Evolutionary conservation across 2,797 vertebrate species (phyloP).

Genomic region (Macropus fuliginosus): DNA sequence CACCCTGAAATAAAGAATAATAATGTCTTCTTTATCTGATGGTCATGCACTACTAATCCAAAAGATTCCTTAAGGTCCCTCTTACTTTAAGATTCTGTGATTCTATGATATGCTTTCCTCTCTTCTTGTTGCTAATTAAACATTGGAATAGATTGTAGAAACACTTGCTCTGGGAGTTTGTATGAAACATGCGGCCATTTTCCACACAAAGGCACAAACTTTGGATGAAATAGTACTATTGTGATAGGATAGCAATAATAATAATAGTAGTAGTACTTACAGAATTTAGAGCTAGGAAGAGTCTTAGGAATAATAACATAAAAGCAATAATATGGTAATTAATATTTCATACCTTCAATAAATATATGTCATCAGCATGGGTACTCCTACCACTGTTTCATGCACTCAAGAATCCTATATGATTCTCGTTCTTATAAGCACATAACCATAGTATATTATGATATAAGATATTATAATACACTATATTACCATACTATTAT

Average conservation of each 20-base stretch:
- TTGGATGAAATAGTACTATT: not conserved
- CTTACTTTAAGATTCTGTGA: not conserved
- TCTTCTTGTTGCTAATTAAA: not conserved
- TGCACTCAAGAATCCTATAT: not conserved
- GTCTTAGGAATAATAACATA: not conserved
- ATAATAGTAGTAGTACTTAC: not conserved
- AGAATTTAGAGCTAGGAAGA: not conserved
- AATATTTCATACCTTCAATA: not conserved
- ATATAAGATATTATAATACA: not conserved
- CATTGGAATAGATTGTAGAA: not conserved
- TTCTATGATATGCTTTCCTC: not conserved
- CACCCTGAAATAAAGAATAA: not conserved
- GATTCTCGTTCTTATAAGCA: too few relatives aligned
- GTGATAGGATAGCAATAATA: not conserved
- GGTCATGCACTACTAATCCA: not conserved
- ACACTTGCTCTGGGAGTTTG: not conserved
- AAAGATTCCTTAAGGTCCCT: not conserved
- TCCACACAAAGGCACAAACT: not conserved
- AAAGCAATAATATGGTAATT: not conserved
- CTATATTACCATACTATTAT: not conserved
- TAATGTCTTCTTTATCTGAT: not conserved
- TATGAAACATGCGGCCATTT: not conserved
- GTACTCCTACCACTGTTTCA: not conserved
- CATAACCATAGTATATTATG: not conserved
- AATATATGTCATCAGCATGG: not conserved